Conservation (phyloP, 1,140 invertebrate genomes). For the Pectinophora gossypiella region DNA sequence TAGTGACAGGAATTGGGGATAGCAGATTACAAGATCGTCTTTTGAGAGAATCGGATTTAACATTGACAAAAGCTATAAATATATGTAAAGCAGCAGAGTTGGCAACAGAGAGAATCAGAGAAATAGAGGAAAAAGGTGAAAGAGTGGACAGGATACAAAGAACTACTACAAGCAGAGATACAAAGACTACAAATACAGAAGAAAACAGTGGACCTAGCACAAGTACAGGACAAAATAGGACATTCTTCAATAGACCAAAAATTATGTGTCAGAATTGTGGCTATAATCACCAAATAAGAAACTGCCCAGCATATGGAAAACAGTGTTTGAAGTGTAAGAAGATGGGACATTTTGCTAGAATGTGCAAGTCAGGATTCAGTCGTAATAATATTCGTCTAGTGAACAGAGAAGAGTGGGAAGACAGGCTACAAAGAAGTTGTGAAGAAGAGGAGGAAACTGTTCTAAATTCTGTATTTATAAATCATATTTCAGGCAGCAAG, state of each 20-base stretch:
- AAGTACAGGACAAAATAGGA: too few relatives aligned
- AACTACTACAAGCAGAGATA: background rate
- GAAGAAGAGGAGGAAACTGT: background rate
- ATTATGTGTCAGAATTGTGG: too few relatives aligned
- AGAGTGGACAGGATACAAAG: background rate
- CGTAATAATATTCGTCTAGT: too few relatives aligned
- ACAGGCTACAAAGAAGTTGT: background rate
- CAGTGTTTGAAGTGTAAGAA: background rate
- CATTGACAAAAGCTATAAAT: background rate
- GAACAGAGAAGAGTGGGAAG: background rate
- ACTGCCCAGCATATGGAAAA: slow-evolving; percentile 6
- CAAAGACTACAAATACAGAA: background rate
- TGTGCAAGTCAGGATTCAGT: background rate
- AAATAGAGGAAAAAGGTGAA: background rate
- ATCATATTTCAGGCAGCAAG: background rate
- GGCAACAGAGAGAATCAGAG: background rate
- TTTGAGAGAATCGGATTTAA: background rate
- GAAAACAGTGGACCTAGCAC: background rate
- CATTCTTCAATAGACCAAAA: too few relatives aligned
- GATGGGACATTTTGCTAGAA: background rate
- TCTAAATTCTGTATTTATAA: background rate
- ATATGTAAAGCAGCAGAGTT: slow-evolving; percentile 3
- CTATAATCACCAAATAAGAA: background rate
- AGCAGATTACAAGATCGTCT: slow-evolving; percentile 2
- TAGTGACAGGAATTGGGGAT: too few relatives aligned